Base-by-base conservation (phyloP, 2,888 invertebrate genomes). In the Melitaea athalia region DNA sequence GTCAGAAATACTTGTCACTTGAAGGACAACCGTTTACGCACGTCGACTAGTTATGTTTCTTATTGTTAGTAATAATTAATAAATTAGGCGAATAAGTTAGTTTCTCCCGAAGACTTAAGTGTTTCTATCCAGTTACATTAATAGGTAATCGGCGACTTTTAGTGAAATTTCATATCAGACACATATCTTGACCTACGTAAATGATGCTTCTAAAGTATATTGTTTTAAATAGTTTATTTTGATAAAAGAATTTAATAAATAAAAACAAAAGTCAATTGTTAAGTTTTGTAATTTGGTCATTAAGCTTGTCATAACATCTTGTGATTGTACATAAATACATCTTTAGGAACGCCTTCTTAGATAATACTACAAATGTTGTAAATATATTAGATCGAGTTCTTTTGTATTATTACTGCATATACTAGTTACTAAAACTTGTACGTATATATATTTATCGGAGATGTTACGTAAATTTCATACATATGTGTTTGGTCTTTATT, bases 301-400 rank as follows among this genome's bases (percentile, higher is more conserved):
- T 63, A 72, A 61, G 71, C 70, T 72, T 69, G 71, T 72, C 15
- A 68, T 67, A 66, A 69, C 61, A 64, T 71, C 71, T 70, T 70
- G 67, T 72, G 64, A 76, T 59, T 77, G 78, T 79, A 55, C 31
- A 55, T 55, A 77, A 74, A 78, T 76, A 77, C 81, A 80, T 71
- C 75, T 83, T 85, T 90, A 90, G 89, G 80, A 85, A 83, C 81
- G 91, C 91, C 91, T 91, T 91, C 89, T 85, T 90, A 90, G 89
- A 84, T 81, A 81, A 80, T 78, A 81, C 77, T 79, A 67, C 77
- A 79, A 66, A 43, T 61, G 55, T 74, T 81, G 78, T 80, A 78
- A 78, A 75, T 78, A 76, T 47, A 76, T 61, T 79, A 81, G 77
- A 75, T 77, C 70, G 75, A 72, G 73, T 78, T 78, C 59, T 67